Evolutionary conservation across 2,888 invertebrate genomes (phyloP).

Genomic region (Lagria hirta): DNA sequence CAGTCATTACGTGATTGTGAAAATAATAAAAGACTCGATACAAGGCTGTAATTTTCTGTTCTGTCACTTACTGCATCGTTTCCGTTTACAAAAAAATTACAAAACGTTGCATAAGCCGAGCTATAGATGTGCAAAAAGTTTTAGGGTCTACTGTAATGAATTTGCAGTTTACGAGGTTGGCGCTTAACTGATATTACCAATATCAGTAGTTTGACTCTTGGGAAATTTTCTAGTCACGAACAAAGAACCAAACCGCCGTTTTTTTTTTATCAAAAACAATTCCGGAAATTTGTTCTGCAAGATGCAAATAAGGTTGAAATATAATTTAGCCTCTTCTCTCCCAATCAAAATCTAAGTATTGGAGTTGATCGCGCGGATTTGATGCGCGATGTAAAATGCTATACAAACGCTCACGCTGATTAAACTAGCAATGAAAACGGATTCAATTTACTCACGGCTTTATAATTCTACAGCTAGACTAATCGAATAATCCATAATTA

Average conservation of each 20-base stretch:
- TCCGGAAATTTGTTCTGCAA: conserved; percentile 10
- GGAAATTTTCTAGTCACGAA: conserved; percentile 26
- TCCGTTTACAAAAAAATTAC: conserved; percentile 13
- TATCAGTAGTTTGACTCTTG: conserved; percentile 28
- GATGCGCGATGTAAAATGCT: conserved; percentile 19
- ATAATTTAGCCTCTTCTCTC: conserved; percentile 19
- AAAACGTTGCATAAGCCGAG: conserved; percentile 8
- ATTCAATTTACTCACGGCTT: conserved; percentile 16
- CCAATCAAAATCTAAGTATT: conserved; percentile 22
- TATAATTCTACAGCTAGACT: conserved; percentile 17
- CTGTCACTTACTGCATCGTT: conserved; percentile 7
- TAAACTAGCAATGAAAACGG: conserved; percentile 20
- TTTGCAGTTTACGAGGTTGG: conserved; percentile 27
- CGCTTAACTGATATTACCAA: conserved; percentile 28
- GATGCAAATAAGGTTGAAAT: conserved; percentile 15
- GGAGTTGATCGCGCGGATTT: conserved; percentile 18
- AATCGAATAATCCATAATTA: conserved; percentile 19
- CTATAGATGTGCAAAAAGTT: too few species aligned
- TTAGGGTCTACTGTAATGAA: conserved; percentile 24
- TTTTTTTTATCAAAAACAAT: conserved; percentile 16
- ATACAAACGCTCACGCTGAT: conserved; percentile 20
- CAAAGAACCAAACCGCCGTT: conserved; percentile 20
- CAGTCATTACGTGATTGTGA: conserved; percentile 22
- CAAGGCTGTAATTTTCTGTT: conserved; percentile 11
- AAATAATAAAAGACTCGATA: conserved; percentile 14